phyloP scores from a whole-genome alignment of 2,888 invertebrate genomes.

The Gortyna flavago region DNA sequence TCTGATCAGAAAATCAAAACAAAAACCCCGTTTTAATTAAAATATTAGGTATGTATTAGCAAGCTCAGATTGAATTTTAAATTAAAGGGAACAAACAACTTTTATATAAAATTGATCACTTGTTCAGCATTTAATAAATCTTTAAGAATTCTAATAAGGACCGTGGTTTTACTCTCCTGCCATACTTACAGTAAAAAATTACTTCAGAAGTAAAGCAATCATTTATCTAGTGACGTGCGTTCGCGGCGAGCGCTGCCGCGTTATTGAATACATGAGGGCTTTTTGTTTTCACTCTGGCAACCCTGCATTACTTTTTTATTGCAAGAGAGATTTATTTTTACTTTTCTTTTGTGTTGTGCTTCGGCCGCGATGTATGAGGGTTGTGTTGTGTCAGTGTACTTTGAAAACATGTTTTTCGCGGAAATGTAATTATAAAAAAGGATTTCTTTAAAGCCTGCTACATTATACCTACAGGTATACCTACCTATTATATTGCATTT shows the following conservation, averaged over 20 bases:
- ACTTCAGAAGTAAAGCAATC: constrained; percentile 63
- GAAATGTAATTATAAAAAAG: not conserved
- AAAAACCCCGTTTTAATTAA: not conserved
- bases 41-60: not conserved
- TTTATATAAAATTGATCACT: constrained; percentile 46
- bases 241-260: constrained; percentile 39
- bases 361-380: constrained; percentile 11
- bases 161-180: constrained; percentile 42
- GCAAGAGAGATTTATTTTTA: constrained; percentile 56
- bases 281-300: constrained; percentile 58
- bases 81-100: constrained; percentile 42
- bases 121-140: constrained; percentile 49
- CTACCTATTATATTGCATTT: not conserved
- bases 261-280: constrained; percentile 59
- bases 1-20: constrained; percentile 8
- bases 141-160: constrained; percentile 52
- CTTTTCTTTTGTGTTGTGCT: constrained; percentile 36
- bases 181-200: constrained; percentile 52
- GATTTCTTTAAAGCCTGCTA: not conserved
- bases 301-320: constrained; percentile 57
- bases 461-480: no score
- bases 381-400: constrained; percentile 20
- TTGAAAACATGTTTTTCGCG: constrained; percentile 36
- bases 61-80: constrained; percentile 23
- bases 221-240: constrained; percentile 57